A percentile compares a stretch with the other conserved stretches of the same genome.
phyloP scores from a whole-genome alignment of 2,797 vertebrate species.

The Acridotheres tristis region DNA sequence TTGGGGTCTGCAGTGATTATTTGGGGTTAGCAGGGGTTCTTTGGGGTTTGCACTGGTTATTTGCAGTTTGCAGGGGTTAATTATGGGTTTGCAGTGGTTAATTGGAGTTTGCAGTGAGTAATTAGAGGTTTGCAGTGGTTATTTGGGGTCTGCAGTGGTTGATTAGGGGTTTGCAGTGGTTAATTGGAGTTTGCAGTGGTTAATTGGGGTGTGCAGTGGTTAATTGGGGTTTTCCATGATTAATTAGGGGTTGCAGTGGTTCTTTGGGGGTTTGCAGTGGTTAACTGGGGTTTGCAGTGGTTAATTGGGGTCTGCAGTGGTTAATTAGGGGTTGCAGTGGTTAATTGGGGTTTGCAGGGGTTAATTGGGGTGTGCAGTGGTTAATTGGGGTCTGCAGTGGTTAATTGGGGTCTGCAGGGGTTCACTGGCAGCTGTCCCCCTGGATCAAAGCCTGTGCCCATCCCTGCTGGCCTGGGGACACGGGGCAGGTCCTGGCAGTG shows the following conservation, averaged over 20 bases:
- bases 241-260: neutral
- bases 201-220: rapidly evolving
- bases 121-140: too few species aligned
- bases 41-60: neutral
- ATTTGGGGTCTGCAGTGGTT: neutral
- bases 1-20: neutral
- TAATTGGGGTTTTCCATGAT: neutral
- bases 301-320: too few species aligned
- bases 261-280: neutral
- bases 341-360: too few species aligned
- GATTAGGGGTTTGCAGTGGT: too few species aligned
- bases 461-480: rapidly evolving
- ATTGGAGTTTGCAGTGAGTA: too few species aligned
- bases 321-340: neutral
- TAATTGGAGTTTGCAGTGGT: neutral
- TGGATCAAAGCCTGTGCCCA: neutral
- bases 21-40: rapidly evolving
- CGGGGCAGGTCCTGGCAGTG: neutral
- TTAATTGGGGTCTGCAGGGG: neutral
- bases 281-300: neutral
- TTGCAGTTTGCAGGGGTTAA: rapidly evolving
- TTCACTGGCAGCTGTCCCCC: neutral
- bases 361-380: neutral
- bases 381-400: neutral
- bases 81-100: neutral